Evolutionary conservation across 2,888 invertebrate species (phyloP).

Genomic region (Epinotia nisella): DNA sequence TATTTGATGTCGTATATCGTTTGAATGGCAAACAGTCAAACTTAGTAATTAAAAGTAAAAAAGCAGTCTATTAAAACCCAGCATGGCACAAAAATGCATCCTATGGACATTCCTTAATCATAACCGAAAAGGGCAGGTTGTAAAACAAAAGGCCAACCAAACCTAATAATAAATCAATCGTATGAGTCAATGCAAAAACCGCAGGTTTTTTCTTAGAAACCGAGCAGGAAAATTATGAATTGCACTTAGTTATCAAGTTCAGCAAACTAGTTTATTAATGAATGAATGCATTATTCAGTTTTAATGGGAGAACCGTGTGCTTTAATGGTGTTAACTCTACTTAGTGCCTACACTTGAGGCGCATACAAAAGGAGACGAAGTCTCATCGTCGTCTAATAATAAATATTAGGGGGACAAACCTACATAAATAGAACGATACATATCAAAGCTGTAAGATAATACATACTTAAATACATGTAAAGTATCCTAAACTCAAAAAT

Average conservation of each 20-base stretch:
- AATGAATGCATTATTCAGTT: not conserved
- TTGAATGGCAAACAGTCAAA: no score
- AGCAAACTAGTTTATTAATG: not conserved
- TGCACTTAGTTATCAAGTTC: slow-evolving; percentile 4
- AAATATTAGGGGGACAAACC: no score
- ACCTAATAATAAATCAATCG: slow-evolving; percentile 33
- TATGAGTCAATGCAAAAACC: slow-evolving; percentile 31
- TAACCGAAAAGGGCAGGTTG: slow-evolving; percentile 13
- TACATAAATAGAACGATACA: no score
- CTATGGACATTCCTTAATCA: not conserved
- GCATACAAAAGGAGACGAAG: not conserved
- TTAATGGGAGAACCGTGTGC: not conserved
- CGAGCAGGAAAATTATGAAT: slow-evolving; percentile 26
- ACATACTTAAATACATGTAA: no score
- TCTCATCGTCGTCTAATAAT: no score
- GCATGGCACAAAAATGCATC: not conserved
- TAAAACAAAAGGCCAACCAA: not conserved
- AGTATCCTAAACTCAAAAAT: no score
- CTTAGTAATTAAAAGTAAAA: no score
- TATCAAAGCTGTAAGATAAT: no score
- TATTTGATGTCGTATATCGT: no score
- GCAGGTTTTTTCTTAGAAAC: slow-evolving; percentile 35
- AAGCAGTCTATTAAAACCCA: not conserved
- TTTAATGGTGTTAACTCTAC: not conserved
- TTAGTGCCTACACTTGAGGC: not conserved